Percentiles rank a stretch among this genome's conserved stretches.
Conservation (phyloP, 2,113 vertebrate genomes). For the Casuarius casuarius region DNA sequence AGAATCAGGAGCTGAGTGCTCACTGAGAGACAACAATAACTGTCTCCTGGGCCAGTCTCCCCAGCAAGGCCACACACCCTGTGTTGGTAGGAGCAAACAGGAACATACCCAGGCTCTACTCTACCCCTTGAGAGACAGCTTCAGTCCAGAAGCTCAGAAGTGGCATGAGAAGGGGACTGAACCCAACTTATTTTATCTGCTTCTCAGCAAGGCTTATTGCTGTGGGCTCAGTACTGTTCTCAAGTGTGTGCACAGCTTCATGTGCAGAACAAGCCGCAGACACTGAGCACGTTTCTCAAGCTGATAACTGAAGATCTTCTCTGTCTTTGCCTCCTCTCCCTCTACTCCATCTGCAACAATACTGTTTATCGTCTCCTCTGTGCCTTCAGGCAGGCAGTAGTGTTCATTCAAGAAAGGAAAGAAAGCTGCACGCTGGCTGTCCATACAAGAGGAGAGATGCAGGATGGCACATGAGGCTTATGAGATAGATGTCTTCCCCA, state of each 20-base stretch:
- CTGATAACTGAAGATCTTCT: neutral
- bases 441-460: neutral
- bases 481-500: neutral
- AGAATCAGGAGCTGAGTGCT: neutral
- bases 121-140: neutral
- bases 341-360: neutral
- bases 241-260: neutral
- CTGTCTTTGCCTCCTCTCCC: neutral
- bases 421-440: fast-evolving
- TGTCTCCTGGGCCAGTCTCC: fast-evolving
- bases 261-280: neutral
- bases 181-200: neutral
- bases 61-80: neutral
- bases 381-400: neutral
- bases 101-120: neutral
- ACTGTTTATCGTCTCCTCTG: neutral
- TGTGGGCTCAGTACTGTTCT: fast-evolving
- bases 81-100: neutral
- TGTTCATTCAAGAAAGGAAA: neutral
- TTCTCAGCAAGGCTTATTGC: fast-evolving
- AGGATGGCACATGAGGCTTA: neutral
- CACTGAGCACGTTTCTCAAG: neutral
- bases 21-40: neutral
- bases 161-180: fast-evolving
- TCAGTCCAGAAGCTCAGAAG: neutral